Percentiles rank a stretch among this genome's conserved stretches.
phyloP scores from a whole-genome alignment of 2,113 vertebrate genomes.

The Syrrhaptes paradoxus region DNA sequence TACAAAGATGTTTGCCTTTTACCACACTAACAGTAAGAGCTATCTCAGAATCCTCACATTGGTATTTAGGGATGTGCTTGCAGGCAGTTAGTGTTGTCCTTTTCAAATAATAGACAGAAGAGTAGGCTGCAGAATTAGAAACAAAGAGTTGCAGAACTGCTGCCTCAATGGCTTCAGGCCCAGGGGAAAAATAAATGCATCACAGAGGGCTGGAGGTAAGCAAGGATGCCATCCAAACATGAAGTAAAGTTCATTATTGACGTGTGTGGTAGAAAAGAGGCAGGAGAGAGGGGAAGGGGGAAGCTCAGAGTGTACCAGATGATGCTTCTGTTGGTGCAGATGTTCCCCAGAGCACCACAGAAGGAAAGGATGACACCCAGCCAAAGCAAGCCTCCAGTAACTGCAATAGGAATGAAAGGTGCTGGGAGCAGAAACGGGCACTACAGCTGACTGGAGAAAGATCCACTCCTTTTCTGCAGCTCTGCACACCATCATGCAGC shows the following conservation, averaged over 20 bases:
- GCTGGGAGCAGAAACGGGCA: fast-evolving
- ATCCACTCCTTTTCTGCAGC: neutral
- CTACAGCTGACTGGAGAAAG: neutral
- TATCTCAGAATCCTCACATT: neutral
- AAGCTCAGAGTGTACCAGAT: neutral
- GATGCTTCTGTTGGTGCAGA: neutral
- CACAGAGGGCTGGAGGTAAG: neutral
- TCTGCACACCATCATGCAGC: neutral
- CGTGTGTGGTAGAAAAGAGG: neutral
- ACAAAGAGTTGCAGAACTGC: neutral
- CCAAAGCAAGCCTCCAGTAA: neutral
- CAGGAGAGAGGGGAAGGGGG: neutral
- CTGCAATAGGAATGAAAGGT: neutral
- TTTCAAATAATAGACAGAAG: neutral
- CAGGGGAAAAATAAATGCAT: neutral
- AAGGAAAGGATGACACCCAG: neutral
- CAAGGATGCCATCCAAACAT: neutral
- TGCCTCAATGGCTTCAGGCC: neutral
- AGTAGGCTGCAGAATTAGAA: neutral
- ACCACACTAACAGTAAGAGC: neutral
- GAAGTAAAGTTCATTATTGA: neutral
- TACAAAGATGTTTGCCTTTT: neutral
- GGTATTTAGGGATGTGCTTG: neutral
- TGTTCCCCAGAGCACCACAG: neutral
- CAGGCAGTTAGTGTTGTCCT: neutral